A percentile compares a stretch with the other conserved stretches of the same genome.
Evolutionary conservation across 2,797 vertebrate species (phyloP).

Genomic region (Enteromius trimaculatus): DNA sequence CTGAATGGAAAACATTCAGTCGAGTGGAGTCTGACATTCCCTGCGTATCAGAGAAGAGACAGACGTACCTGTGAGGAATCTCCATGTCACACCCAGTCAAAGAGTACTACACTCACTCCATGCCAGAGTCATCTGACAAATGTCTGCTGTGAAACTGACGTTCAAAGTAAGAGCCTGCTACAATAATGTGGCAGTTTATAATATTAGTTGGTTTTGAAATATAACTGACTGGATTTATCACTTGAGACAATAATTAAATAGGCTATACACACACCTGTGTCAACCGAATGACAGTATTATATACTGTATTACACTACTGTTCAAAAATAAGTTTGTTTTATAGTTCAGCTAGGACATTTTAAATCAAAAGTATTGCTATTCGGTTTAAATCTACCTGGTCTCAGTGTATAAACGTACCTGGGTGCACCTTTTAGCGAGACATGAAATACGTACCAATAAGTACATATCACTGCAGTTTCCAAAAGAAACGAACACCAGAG

Average conservation of each 20-base stretch:
- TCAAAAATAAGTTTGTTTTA: not conserved
- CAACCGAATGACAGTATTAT: not conserved
- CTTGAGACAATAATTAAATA: not conserved
- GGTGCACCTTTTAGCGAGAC: no score
- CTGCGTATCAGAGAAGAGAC: conserved; percentile 42
- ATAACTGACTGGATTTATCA: not conserved
- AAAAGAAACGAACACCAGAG: no score
- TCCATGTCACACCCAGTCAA: conserved; percentile 20
- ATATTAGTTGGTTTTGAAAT: not conserved
- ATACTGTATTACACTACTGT: not conserved
- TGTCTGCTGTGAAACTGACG: not conserved
- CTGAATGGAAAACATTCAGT: conserved; percentile 24
- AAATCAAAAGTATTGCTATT: not conserved
- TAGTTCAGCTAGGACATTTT: not conserved
- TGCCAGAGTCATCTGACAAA: conserved; percentile 8
- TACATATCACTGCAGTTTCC: no score
- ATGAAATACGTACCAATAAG: no score
- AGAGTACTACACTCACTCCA: conserved; percentile 1
- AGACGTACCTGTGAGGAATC: conserved; percentile 27
- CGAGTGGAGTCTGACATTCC: conserved; percentile 34
- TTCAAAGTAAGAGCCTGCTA: not conserved
- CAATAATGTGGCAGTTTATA: not conserved
- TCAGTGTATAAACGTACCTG: no score
- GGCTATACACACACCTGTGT: not conserved
- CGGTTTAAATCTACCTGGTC: no score